Conservation (phyloP, 2,797 vertebrate genomes). For the Austrolebias charrua region DNA sequence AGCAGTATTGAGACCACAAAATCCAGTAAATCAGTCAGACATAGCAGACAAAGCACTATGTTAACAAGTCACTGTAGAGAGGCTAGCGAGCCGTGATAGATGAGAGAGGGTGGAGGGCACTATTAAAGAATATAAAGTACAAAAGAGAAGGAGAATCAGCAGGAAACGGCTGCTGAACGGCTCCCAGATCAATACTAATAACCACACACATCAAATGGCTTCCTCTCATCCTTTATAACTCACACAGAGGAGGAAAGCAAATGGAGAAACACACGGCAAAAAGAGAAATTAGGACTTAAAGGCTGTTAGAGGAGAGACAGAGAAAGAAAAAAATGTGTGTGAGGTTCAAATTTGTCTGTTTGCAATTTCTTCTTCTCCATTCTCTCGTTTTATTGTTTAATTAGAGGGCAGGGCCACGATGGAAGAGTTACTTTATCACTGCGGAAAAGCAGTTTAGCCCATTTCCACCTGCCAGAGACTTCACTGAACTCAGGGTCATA, state of each 20-base stretch:
- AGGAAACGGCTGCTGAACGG: constrained; percentile 71
- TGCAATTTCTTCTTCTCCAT: constrained; percentile 28
- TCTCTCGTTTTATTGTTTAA: constrained; percentile 51
- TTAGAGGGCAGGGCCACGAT: constrained; percentile 55
- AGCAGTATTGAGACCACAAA: constrained; percentile 46
- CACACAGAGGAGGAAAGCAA: constrained; percentile 43
- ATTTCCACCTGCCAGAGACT: constrained; percentile 58
- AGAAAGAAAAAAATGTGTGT: constrained; percentile 44
- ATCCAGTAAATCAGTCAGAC: constrained; percentile 65
- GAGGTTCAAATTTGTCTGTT: constrained; percentile 47
- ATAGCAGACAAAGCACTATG: constrained; percentile 58
- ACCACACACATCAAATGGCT: constrained; percentile 71
- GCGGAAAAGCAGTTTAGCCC: constrained; percentile 57
- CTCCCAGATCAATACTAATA: constrained; percentile 80
- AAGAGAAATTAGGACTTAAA: constrained; percentile 28
- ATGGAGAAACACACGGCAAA: constrained; percentile 10
- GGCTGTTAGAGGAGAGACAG: constrained; percentile 25
- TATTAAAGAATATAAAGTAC: constrained; percentile 67
- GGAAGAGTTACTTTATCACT: constrained; percentile 68
- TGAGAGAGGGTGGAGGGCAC: constrained; percentile 24
- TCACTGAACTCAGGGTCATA: constrained; percentile 49
- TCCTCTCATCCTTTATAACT: constrained; percentile 73
- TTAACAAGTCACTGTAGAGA: constrained; percentile 52
- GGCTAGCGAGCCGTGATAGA: constrained; percentile 51
- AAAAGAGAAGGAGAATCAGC: constrained; percentile 64